phyloP scores from a whole-genome alignment of 2,888 invertebrate genomes.

The Orchesella flavescens region DNA sequence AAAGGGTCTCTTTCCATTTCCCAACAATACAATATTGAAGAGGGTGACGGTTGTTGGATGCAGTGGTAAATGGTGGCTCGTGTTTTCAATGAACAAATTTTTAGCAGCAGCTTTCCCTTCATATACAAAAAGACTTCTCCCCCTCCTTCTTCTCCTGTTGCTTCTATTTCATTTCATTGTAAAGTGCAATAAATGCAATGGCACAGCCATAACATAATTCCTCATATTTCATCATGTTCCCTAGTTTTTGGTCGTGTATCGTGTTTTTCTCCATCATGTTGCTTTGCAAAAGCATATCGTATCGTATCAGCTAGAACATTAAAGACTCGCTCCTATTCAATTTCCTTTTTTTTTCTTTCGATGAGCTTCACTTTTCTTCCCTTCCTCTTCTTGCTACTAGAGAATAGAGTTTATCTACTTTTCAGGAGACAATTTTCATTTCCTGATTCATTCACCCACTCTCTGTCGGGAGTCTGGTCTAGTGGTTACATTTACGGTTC shows the following conservation, averaged over 20 bases:
- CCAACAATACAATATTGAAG: not conserved
- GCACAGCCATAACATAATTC: constrained; percentile 25
- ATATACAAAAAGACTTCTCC: not conserved
- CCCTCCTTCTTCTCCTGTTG: constrained; percentile 13
- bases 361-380: not conserved
- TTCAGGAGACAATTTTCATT: constrained; percentile 57
- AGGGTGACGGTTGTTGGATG: too few species aligned
- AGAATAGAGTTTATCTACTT: constrained; percentile 52
- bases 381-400: not conserved
- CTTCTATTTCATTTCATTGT: not conserved
- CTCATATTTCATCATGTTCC: constrained; percentile 33
- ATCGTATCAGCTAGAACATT: not conserved
- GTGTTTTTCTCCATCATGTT: too few species aligned
- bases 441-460: constrained; percentile 52
- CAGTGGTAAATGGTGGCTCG: too few species aligned
- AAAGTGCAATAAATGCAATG: constrained; percentile 3
- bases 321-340: not conserved
- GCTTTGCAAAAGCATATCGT: too few species aligned
- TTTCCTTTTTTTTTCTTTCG: constrained; percentile 3
- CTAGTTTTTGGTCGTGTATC: too few species aligned
- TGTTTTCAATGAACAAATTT: too few species aligned
- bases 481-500: not conserved
- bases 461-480: not conserved
- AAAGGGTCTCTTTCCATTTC: constrained; percentile 19
- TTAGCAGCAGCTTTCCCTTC: too few species aligned